These are phyloP conservation scores for Agapostemon virescens DNA, from an alignment of 2,888 invertebrate genomes.

Conservation along the genomic window DNA sequence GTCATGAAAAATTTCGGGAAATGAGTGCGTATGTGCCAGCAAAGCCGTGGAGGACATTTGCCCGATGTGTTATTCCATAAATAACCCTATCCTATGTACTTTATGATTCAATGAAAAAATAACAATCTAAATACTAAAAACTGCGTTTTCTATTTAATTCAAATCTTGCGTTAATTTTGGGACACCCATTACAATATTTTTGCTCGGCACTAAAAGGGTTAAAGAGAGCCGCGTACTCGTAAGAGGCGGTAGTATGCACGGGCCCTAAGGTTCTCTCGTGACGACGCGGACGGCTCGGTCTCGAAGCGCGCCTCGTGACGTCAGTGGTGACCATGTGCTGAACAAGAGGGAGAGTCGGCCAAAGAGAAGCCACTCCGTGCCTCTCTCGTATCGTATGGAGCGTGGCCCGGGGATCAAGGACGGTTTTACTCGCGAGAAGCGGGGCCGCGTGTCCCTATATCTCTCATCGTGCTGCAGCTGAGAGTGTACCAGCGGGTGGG, in stretches of 20 bases:
- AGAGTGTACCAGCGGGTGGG: conserved; percentile 38
- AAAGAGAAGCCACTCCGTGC: conserved; percentile 63
- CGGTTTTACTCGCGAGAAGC: conserved; percentile 77
- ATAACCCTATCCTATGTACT: too few species aligned
- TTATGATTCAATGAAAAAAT: too few species aligned
- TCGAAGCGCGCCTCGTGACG: conserved; percentile 69
- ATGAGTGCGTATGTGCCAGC: too few species aligned
- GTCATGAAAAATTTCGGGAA: too few species aligned
- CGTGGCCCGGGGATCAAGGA: conserved; percentile 79
- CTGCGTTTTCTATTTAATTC: too few species aligned
- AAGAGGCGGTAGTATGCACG: conserved; percentile 42
- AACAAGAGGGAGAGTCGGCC: conserved; percentile 70
- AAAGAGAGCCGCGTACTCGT: background rate
- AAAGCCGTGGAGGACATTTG: too few species aligned
- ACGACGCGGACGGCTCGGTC: conserved; percentile 58
- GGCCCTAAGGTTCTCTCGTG: conserved; percentile 68
- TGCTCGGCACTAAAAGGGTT: too few species aligned
- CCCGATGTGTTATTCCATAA: too few species aligned
- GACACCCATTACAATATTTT: too few species aligned
- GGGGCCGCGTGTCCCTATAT: conserved; percentile 70
- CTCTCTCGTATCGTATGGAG: conserved; percentile 72
- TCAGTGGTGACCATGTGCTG: conserved; percentile 75
- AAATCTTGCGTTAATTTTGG: too few species aligned
- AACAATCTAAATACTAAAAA: too few species aligned
- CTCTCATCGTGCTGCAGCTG: conserved; percentile 61